Conservation (phyloP, 2,888 invertebrate species). For the Phyllotreta cruciferae region DNA sequence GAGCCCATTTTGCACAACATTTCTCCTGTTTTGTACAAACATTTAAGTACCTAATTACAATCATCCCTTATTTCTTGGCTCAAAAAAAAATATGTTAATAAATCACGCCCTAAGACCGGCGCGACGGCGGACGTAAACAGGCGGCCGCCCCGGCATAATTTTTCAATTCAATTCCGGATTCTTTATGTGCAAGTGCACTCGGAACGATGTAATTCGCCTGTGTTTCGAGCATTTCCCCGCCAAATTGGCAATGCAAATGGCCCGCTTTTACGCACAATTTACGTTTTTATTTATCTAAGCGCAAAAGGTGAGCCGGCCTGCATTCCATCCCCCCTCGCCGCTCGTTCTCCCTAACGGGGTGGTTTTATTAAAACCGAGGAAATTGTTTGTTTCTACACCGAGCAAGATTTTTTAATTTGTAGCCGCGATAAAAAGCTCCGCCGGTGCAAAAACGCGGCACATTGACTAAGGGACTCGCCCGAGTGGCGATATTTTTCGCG, state of each 20-base stretch:
- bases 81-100: not conserved
- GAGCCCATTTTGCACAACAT: too few species aligned
- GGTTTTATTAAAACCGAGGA: slow-evolving; percentile 51
- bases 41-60: too few species aligned
- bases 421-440: too few species aligned
- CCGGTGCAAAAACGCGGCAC: too few species aligned
- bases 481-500: too few species aligned
- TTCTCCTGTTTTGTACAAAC: too few species aligned
- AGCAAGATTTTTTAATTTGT: not conserved
- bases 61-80: too few species aligned
- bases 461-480: too few species aligned
- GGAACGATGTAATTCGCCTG: slow-evolving; percentile 47
- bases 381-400: slow-evolving; percentile 28
- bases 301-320: slow-evolving; percentile 45
- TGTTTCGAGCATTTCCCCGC: slow-evolving; percentile 39
- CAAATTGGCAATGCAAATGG: slow-evolving; percentile 52
- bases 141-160: slow-evolving; percentile 25
- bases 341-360: slow-evolving; percentile 24
- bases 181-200: slow-evolving; percentile 41
- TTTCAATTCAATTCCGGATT: slow-evolving; percentile 34
- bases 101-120: slow-evolving; percentile 4
- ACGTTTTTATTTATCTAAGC: slow-evolving; percentile 53
- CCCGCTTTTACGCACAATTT: slow-evolving; percentile 54
- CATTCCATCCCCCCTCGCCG: too few species aligned
- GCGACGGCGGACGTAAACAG: slow-evolving; percentile 6